Conservation (phyloP, 2,888 invertebrate species). For the Cecidostiba fungosa region DNA sequence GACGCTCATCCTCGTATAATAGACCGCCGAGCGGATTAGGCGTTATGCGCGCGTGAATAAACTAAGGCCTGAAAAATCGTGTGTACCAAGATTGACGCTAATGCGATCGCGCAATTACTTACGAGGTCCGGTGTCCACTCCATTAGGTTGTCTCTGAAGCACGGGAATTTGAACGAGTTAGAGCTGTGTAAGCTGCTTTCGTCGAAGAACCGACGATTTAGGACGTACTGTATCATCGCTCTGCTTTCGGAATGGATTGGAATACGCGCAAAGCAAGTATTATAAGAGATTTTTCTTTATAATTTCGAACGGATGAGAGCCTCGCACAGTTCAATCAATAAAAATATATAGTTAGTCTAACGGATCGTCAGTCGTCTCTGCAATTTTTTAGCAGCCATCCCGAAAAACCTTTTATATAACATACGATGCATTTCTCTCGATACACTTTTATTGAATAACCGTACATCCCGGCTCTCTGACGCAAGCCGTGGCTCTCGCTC, state of each 20-base stretch:
- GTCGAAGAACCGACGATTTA: slow-evolving; percentile 20
- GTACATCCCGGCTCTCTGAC: too few species aligned
- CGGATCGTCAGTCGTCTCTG: too few species aligned
- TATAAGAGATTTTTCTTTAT: too few species aligned
- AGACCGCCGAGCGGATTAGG: slow-evolving; percentile 3
- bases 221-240: neutral
- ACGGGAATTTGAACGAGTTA: slow-evolving; percentile 18
- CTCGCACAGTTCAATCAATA: neutral
- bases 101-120: slow-evolving; percentile 50
- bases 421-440: too few species aligned
- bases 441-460: too few species aligned
- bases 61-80: neutral
- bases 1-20: slow-evolving; percentile 38
- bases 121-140: neutral
- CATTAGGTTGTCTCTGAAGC: neutral
- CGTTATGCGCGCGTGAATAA: neutral
- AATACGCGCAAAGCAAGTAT: neutral
- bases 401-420: too few species aligned
- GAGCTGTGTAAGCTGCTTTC: slow-evolving; percentile 19
- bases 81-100: slow-evolving; percentile 33
- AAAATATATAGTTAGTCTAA: too few species aligned
- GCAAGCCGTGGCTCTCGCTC: too few species aligned
- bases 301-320: neutral
- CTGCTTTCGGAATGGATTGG: neutral
- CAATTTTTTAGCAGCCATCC: too few species aligned